Evolutionary conservation across 1,140 invertebrate genomes (phyloP).

Genomic region (Lepidurus couesii): DNA sequence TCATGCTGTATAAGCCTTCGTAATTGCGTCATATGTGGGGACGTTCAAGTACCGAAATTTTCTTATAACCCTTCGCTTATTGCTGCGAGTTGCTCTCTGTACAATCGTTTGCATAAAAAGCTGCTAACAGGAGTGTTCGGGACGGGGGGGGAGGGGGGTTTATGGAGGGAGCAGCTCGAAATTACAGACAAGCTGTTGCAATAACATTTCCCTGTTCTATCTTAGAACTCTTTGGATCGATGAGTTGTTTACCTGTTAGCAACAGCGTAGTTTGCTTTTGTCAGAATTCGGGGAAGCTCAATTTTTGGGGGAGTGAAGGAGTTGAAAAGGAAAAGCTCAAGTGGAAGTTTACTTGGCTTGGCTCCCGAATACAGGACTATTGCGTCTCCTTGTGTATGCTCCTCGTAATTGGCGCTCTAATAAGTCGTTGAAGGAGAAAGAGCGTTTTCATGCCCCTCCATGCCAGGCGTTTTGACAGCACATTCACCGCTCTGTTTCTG

Average conservation of each 20-base stretch:
- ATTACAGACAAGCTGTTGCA: background rate
- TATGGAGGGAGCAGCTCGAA: too few relatives aligned
- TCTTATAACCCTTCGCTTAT: background rate
- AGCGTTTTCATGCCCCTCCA: background rate
- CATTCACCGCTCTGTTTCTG: background rate
- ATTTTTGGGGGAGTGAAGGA: background rate
- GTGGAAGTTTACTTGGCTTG: background rate
- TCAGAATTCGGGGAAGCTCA: background rate
- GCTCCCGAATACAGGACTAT: background rate
- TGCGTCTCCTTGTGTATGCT: background rate
- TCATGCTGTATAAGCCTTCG: background rate
- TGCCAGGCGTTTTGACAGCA: conserved; percentile 3
- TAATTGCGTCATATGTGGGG: conserved; percentile 5
- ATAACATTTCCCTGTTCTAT: background rate
- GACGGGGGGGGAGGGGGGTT: too few relatives aligned
- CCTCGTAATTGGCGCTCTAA: background rate
- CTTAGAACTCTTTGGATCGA: background rate
- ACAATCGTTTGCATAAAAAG: background rate
- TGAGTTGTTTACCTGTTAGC: conserved; percentile 9
- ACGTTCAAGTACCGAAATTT: background rate
- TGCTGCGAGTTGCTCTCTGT: background rate
- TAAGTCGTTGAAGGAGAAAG: background rate
- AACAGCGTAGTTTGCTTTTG: background rate
- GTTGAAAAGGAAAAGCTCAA: background rate
- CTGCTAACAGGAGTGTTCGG: background rate